phyloP scores from a whole-genome alignment of 1,140 invertebrate species.

The Drosophila paulistorum region DNA sequence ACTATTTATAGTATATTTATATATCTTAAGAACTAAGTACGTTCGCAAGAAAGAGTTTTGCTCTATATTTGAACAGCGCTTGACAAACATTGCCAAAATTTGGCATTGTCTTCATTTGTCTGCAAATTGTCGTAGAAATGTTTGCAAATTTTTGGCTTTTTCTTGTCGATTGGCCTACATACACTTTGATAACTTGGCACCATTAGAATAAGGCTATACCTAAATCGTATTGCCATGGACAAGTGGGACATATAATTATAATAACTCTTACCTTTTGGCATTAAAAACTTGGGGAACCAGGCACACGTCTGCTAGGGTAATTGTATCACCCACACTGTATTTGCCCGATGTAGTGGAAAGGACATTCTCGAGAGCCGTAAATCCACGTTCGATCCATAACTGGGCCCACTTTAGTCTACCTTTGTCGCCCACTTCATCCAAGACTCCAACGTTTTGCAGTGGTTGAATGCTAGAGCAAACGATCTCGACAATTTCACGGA shows the following conservation, averaged over 20 bases:
- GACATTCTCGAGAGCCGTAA: conserved; percentile 93
- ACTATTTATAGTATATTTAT: neutral
- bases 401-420: conserved; percentile 95
- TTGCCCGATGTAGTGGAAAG: conserved; percentile 92
- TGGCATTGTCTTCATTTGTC: conserved; percentile 7
- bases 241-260: too few relatives aligned
- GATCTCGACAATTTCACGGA: conserved; percentile 87
- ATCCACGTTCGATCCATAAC: conserved; percentile 94
- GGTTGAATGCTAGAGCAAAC: conserved; percentile 97
- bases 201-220: too few relatives aligned
- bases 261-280: conserved; percentile 87
- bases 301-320: conserved; percentile 97
- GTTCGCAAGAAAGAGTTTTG: neutral
- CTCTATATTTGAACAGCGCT: conserved; percentile 1
- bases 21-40: neutral
- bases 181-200: neutral
- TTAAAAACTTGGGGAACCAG: conserved; percentile 97
- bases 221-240: neutral
- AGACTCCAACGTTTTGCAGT: conserved; percentile 94
- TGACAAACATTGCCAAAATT: conserved; percentile 12
- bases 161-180: neutral
- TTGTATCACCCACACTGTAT: conserved; percentile 96
- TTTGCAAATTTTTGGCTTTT: neutral
- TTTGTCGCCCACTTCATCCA: conserved; percentile 91
- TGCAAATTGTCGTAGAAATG: conserved; percentile 6